Evolutionary conservation across 2,113 vertebrate genomes (phyloP).

Genomic region (Zosterops japonicus): DNA sequence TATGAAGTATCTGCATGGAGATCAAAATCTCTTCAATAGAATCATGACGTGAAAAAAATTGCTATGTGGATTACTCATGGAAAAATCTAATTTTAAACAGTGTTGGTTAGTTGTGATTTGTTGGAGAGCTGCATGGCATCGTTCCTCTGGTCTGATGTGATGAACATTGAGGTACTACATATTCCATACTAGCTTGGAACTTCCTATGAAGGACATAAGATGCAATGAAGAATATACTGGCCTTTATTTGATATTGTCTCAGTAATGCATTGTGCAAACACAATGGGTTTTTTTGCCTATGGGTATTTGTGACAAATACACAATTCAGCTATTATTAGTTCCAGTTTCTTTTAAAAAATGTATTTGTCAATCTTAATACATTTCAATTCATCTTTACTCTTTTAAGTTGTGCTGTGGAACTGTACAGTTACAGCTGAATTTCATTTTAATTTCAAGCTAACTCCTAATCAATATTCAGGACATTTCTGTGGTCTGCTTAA

Average conservation of each 20-base stretch:
- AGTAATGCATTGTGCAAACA: neutral
- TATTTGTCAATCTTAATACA: neutral
- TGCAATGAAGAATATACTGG: neutral
- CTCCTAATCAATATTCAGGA: neutral
- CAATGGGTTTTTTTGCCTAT: neutral
- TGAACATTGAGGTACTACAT: neutral
- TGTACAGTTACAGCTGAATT: neutral
- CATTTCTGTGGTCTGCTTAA: neutral
- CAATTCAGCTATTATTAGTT: neutral
- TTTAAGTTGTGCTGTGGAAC: neutral
- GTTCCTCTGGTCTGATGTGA: neutral
- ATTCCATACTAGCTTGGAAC: neutral
- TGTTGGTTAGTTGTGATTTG: neutral
- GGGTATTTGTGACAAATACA: neutral
- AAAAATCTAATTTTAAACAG: constrained; percentile 60
- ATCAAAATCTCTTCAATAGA: constrained; percentile 20
- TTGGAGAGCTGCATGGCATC: neutral
- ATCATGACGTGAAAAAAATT: neutral
- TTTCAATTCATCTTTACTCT: neutral
- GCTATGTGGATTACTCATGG: constrained; percentile 19
- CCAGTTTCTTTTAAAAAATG: neutral
- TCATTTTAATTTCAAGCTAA: constrained; percentile 15
- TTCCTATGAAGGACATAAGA: constrained; percentile 1
- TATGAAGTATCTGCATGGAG: neutral
- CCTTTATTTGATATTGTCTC: neutral